A percentile compares a stretch with the other conserved stretches of the same genome.
phyloP scores from a whole-genome alignment of 2,888 invertebrate genomes.

The Cataglyphis rosenhaueri region DNA sequence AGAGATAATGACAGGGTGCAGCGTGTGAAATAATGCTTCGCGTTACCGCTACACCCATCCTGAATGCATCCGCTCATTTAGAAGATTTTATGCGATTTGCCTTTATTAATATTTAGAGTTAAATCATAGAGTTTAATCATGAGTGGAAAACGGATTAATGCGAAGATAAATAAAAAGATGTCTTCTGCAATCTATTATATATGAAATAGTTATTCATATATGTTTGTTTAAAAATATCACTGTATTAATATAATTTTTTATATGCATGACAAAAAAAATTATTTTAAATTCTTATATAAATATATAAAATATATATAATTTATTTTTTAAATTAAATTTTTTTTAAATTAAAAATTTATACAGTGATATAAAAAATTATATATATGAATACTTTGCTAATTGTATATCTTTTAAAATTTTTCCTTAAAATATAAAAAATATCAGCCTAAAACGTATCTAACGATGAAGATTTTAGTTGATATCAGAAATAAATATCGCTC shows the following conservation, averaged over 20 bases:
- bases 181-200: not conserved
- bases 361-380: not conserved
- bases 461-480: not conserved
- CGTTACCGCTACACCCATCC: not conserved
- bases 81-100: constrained; percentile 9
- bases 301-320: not conserved
- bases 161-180: not conserved
- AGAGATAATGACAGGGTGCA: constrained; percentile 65
- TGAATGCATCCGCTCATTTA: not conserved
- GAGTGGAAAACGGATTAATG: not conserved
- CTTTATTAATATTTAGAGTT: not conserved
- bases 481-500: constrained; percentile 5
- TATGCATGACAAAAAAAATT: not conserved
- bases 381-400: not conserved
- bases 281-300: not conserved
- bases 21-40: constrained; percentile 66
- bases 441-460: not conserved
- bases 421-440: not conserved
- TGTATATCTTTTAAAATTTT: not conserved
- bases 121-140: not conserved
- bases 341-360: not conserved
- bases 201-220: not conserved
- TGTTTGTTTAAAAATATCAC: not conserved
- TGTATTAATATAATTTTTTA: not conserved
- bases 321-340: too few relatives aligned